phyloP scores from a whole-genome alignment of 2,888 invertebrate genomes.

The Teleiodes luculella region DNA sequence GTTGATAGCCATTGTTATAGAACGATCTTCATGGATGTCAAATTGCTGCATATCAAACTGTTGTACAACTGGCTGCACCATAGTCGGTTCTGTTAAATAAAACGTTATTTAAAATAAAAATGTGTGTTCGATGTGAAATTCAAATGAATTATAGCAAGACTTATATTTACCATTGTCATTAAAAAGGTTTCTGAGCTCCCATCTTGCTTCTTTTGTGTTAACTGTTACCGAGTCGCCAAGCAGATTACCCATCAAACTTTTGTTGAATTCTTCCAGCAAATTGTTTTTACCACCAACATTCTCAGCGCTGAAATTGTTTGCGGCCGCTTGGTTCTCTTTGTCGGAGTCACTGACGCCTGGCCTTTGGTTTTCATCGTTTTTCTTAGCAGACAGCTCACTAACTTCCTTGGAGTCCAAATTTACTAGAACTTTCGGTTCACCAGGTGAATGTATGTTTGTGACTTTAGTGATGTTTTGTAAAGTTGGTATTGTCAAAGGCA shows the following conservation, averaged over 20 bases:
- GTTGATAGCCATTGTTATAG: conserved; percentile 69
- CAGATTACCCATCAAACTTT: conserved; percentile 71
- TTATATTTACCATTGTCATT: conserved; percentile 64
- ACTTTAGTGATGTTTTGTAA: conserved; percentile 71
- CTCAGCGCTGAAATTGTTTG: conserved; percentile 44
- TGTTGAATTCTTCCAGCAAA: conserved; percentile 70
- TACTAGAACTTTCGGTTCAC: conserved; percentile 68
- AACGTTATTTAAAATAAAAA: conserved; percentile 1
- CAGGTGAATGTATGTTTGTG: conserved; percentile 70
- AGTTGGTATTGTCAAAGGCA: conserved; percentile 66
- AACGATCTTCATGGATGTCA: conserved; percentile 71
- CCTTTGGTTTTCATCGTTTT: conserved; percentile 52
- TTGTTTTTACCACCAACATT: conserved; percentile 57
- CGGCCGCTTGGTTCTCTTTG: conserved; percentile 55
- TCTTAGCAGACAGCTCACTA: conserved; percentile 58
- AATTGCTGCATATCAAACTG: conserved; percentile 68
- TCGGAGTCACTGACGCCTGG: conserved; percentile 32
- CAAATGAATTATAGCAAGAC: not conserved
- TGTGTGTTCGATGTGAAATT: not conserved
- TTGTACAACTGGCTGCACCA: conserved; percentile 66
- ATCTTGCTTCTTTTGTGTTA: conserved; percentile 84
- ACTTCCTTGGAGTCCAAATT: conserved; percentile 72
- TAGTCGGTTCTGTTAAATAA: conserved; percentile 51
- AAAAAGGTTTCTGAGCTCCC: conserved; percentile 81
- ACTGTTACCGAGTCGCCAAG: conserved; percentile 81